Evolutionary conservation across 2,113 vertebrate species (phyloP).

Genomic region (Callorhinus ursinus): DNA sequence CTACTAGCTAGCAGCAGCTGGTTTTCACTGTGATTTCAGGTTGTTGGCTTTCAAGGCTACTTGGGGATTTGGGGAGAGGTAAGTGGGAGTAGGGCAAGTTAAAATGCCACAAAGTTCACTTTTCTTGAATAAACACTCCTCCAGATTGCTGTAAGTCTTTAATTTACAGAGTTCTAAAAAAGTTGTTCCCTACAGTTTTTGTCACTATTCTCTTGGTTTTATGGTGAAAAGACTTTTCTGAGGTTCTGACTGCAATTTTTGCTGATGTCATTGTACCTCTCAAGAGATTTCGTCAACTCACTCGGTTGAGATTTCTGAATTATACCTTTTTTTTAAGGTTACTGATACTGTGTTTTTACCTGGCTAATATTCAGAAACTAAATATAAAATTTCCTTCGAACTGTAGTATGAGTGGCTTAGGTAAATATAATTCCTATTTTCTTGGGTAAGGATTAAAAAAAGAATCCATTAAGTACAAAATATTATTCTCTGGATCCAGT

Average conservation of each 20-base stretch:
- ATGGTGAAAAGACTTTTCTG: background rate
- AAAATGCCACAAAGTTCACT: background rate
- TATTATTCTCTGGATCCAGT: background rate
- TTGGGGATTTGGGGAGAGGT: background rate
- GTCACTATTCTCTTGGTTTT: background rate
- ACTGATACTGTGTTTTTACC: background rate
- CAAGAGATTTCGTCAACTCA: background rate
- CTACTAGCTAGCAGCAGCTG: background rate
- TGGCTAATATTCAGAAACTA: background rate
- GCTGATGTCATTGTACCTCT: background rate
- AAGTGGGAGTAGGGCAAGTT: background rate
- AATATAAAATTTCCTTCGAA: background rate
- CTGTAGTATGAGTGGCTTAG: background rate
- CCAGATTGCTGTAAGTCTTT: background rate
- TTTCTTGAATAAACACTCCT: background rate
- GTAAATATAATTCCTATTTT: background rate
- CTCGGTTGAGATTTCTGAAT: background rate
- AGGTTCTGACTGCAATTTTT: background rate
- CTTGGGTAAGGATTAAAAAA: background rate
- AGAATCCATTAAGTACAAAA: background rate
- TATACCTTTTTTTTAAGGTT: background rate
- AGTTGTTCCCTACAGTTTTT: background rate
- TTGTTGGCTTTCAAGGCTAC: background rate
- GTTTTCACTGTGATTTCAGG: background rate
- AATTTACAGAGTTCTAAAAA: slow-evolving; percentile 5